Conservation (phyloP, 1,140 invertebrate genomes). For the Drosophila burlai region DNA sequence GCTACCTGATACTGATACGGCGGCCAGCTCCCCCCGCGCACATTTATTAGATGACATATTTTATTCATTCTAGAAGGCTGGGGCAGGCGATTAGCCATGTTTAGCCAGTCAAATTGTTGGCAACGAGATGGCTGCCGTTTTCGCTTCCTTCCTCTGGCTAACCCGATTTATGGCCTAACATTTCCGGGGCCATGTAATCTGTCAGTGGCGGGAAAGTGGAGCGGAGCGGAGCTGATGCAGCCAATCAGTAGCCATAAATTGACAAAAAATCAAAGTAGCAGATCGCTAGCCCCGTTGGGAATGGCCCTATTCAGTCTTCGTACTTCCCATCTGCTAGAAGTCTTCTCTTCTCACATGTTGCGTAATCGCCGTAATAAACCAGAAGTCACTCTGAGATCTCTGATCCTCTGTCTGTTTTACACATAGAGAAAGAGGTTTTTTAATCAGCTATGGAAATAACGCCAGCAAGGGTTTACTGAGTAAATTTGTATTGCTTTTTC, state of each 20-base stretch:
- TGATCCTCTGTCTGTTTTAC: slow-evolving; percentile 10
- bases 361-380: slow-evolving; percentile 70
- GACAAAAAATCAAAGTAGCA: slow-evolving; percentile 52
- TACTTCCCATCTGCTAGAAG: background rate
- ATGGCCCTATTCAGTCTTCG: slow-evolving; percentile 9
- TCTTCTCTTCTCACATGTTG: slow-evolving; percentile 38
- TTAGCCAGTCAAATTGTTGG: slow-evolving; percentile 65
- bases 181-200: slow-evolving; percentile 48
- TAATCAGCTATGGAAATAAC: background rate
- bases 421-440: slow-evolving; percentile 1
- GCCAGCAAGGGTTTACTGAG: background rate
- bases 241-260: slow-evolving; percentile 49
- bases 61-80: slow-evolving; percentile 49
- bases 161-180: slow-evolving; percentile 58
- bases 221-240: background rate
- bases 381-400: slow-evolving; percentile 56
- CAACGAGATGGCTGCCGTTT: slow-evolving; percentile 15
- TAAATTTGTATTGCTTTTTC: background rate
- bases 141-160: slow-evolving; percentile 36
- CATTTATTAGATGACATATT: slow-evolving; percentile 65
- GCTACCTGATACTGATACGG: slow-evolving; percentile 64
- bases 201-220: slow-evolving; percentile 22
- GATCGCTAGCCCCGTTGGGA: slow-evolving; percentile 26
- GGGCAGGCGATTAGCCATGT: slow-evolving; percentile 47
- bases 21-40: slow-evolving; percentile 13